Percentiles rank a stretch among this genome's conserved stretches.
Evolutionary conservation across 30 jellyfish, hydroid and myxozoan genomes (phyloP).

Genomic region (Hydractinia symbiolongicarpus): DNA sequence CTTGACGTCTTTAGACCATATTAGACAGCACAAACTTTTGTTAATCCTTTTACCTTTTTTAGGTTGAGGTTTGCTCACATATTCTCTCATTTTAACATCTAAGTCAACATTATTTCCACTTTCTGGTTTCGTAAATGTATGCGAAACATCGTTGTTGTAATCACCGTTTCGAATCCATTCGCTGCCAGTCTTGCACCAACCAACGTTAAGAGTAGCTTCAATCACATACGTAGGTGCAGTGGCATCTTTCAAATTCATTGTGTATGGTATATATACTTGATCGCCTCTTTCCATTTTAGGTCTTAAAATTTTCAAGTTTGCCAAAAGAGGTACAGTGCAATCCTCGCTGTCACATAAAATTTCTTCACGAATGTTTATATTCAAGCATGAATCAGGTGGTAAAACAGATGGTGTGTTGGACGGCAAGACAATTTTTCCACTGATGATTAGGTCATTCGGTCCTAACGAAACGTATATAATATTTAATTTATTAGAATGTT

Average conservation of each 20-base stretch:
- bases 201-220: not conserved
- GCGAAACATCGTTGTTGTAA: not conserved
- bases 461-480: too few relatives aligned
- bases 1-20: too few relatives aligned
- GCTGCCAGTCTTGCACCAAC: not conserved
- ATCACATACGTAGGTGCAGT: not conserved
- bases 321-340: constrained; percentile 2
- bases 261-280: not conserved
- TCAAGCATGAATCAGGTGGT: not conserved
- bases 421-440: not conserved
- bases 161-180: constrained; percentile 2
- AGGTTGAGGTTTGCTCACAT: too few relatives aligned
- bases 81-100: too few relatives aligned
- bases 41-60: too few relatives aligned
- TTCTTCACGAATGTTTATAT: not conserved
- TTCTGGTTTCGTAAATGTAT: constrained; percentile 16
- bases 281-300: not conserved
- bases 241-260: not conserved
- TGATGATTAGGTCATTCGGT: not conserved
- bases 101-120: not conserved
- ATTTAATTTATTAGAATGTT: too few relatives aligned
- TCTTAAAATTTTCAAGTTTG: not conserved
- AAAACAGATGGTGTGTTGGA: not conserved
- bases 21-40: too few relatives aligned
- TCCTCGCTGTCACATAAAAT: not conserved